Base-by-base conservation (phyloP, 2,888 invertebrate genomes). In the Dromius quadrimaculatus region DNA sequence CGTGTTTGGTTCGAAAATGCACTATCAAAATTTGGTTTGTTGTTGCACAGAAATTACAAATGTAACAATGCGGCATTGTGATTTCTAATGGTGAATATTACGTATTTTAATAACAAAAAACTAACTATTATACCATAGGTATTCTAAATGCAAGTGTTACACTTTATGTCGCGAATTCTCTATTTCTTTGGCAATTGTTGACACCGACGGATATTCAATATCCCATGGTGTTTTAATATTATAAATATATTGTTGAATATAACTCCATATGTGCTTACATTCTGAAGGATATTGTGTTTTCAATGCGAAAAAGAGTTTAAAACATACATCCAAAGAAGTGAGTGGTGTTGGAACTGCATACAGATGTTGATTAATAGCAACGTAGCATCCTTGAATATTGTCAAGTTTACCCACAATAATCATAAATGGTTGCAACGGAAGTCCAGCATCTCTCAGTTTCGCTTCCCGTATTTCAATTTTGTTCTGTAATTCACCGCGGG, bases 231-330 rank as follows among this genome's bases (percentile, higher is more conserved):
- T 41, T n/a, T 4, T 41, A 6, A 62, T 62, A 8, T 62, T 6
- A 20, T 41, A 62, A n/a, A 38, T 20, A n/a, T 62, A n/a, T 15
- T 43, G 28, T 19, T 62, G 38, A 8, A 62, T 36, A 20, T 36
- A 62, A 4, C 9, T 41, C 62, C 62, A 62, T 13, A 62, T 19
- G n/a, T 62, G 62, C 2, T 43, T 38, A 8, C 17, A 62, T 32
- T 62, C 20, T 2, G 19, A n/a, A 32, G 41, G 62, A 38, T 62
- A 62, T 9, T 62, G 13, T n/a, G 62, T 13, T 13, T 62, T 62
- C 13, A 62, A 17, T 9, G 62, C 34, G 36, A 65, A 32, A 65
- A 23, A 47, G 9, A 15, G 8, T 32, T 65, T 65, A 17, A 47
- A 65, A 65, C 47, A 47, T 23, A 62, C 13, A 9, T 62, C 62